Conservation (phyloP, 2,888 invertebrate species). For the Dicyrtoma fusca region DNA sequence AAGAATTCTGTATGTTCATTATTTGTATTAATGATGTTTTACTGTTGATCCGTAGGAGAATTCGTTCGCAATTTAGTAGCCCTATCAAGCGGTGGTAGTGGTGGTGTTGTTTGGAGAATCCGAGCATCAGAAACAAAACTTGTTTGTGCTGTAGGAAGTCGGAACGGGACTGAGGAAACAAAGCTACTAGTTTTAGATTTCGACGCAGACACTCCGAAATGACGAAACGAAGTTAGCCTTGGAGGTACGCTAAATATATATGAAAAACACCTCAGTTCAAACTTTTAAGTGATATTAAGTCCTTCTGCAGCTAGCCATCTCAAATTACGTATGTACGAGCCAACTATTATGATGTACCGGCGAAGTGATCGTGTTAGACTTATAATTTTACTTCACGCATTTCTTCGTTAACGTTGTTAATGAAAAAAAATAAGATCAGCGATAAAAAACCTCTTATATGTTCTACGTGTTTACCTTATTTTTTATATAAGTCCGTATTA, state of each 20-base stretch:
- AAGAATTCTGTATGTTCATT: background rate
- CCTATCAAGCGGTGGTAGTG: conserved; percentile 91
- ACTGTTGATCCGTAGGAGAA: conserved; percentile 65
- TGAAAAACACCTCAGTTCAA: conserved; percentile 19
- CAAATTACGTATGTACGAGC: background rate
- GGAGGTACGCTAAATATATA: background rate
- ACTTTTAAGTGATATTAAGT: conserved; percentile 22
- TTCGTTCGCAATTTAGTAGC: conserved; percentile 95
- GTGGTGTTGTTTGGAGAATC: conserved; percentile 99
- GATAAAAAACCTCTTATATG: no score
- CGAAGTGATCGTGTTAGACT: no score
- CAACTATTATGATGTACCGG: background rate
- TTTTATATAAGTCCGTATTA: no score
- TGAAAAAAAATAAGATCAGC: no score
- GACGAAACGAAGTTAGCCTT: background rate
- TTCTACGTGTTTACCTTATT: no score
- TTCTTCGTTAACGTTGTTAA: no score
- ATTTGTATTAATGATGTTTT: background rate
- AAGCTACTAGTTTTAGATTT: conserved; percentile 97
- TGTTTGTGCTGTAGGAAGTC: conserved; percentile 97
- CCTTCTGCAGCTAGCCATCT: conserved; percentile 25
- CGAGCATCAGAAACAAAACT: conserved; percentile 93
- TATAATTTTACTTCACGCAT: no score
- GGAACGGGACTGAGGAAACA: conserved; percentile 98
- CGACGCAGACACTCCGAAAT: conserved; percentile 67